These are phyloP conservation scores for Oostethus manadensis DNA, from an alignment of 2,113 vertebrate genomes.

Conservation along the genomic window DNA sequence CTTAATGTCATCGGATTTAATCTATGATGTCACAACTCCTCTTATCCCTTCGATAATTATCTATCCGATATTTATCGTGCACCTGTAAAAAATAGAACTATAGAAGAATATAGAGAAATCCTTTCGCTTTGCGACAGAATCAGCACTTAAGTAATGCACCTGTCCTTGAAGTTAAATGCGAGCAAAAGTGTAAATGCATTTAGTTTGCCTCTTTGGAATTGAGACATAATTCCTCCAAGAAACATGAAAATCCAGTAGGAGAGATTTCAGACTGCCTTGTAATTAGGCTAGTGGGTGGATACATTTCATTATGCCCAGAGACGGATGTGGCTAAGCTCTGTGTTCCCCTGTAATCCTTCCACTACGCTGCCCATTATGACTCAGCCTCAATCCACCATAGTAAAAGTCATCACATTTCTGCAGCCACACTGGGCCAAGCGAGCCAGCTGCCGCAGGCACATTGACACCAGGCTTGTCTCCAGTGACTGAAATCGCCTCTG, in stretches of 20 bases:
- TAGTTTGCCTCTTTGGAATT: constrained; percentile 3
- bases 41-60: no score
- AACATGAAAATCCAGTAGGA: constrained; percentile 19
- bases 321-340: constrained; percentile 37
- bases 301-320: constrained; percentile 43
- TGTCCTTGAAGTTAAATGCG: constrained; percentile 1
- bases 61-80: no score
- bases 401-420: constrained; percentile 48
- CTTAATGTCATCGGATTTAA: no score
- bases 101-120: no score
- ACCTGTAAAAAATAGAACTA: no score
- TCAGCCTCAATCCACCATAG: constrained; percentile 36
- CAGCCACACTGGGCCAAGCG: constrained; percentile 22
- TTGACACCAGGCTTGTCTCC: constrained; percentile 48
- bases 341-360: constrained; percentile 49
- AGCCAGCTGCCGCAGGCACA: constrained; percentile 49
- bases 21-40: no score
- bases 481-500: constrained; percentile 38
- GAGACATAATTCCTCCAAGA: constrained; percentile 2
- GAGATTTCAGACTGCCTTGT: constrained; percentile 20
- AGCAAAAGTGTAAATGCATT: constrained; percentile 3
- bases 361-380: constrained; percentile 46
- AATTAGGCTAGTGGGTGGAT: constrained; percentile 50
- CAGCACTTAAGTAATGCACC: not conserved
- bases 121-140: not conserved